Evolutionary conservation across 2,888 invertebrate species (phyloP), one percentile per base, ranked within the genome.

Genomic region (Apocheima hispidaria): DNA sequence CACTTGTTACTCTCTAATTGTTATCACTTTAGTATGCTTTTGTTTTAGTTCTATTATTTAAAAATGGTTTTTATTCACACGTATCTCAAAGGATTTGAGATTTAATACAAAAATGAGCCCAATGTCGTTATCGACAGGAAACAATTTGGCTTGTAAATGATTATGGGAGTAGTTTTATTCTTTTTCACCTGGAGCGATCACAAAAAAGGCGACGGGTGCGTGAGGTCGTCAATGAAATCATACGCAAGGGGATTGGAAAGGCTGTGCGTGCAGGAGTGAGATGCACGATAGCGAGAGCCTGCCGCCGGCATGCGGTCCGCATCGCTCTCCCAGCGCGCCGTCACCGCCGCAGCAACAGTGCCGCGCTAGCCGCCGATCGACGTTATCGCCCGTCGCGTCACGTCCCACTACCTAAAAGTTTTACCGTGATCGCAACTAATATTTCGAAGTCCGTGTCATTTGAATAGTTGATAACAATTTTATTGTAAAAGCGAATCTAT

Each of bases 331-430:
- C 12, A 71, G 72, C 63, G 49, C 52, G 40, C 33, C 41, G 54
- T 23, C 58, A 44, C 36, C 28, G 14, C 14, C 10, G 5, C 50
- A 38, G 49, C 59, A 69, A 72, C 58, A 90, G 90, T 91, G 78
- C 85, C 88, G 91, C 89, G 90, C 84, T 78, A 81, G 79, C 83
- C 82, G 85, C 78, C 76, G 79, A 78, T 77, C 75, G 79, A 78
- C 77, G 71, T 72, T 71, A 77, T 69, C 74, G 79, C 77, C 69
- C 74, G 90, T 84, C 74, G 79, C 72, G 81, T 80, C 70, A 59
- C 71, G 68, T 72, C 68, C 56, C 49, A 63, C 68, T 69, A 67
- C 74, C 68, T 58, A 70, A 67, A 78, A 81, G 68, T 79, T 81
- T 78, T 78, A 74, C 52, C 81, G 78, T 73, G 72, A 74, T 72